Base-by-base conservation (phyloP, 2,888 invertebrate genomes). In the Malacosoma neustria region DNA sequence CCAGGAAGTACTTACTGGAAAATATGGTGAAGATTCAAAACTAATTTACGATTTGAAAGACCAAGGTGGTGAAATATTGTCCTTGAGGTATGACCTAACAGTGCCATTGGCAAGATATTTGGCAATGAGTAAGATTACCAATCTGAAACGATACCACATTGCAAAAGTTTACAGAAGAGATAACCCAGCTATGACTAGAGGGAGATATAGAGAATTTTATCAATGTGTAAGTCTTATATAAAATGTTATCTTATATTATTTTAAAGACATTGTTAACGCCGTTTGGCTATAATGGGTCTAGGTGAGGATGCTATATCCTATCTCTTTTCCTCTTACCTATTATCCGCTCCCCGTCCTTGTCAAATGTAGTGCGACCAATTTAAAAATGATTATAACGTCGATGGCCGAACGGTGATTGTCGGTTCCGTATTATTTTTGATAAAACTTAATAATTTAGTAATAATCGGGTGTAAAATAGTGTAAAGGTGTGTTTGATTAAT, bases 1-100 rank as follows among this genome's bases (percentile, higher is more conserved):
- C 6, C 70, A 97, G 95, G 98, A 99, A 76, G 97, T 98, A 3
- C 85, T 99, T 35, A 98, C 97, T 12, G 99, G 98, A 33, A 99
- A 99, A 84, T 99, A 99, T 86, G 99, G 99, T 1, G 99, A 99
- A 82, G 99, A 99, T 72, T 96, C 98, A 0, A 99, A 99, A 71
- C 87, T 99, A 6, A 99, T 99, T 41, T 99, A 99, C 73, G 99
- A 99, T 75, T 87, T 99, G 32, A 96, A 96, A 69, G 98, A 99
- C 82, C 99, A 99, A 81, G 99, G 99, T 37, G 99, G 99, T 14
- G 99, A 99, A 87, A 93, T 97, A 41, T 87, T 99, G 32, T 96
- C 99, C 0, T 87, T 99, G 43, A 89, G 99, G 44, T 99, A 99
- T 75, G 99, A 99, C 75, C 86, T 99, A 39, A 99, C 99, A 2